Base-by-base conservation (phyloP, 2,113 vertebrate species). In the Rhinolophus ferrumequinum region DNA sequence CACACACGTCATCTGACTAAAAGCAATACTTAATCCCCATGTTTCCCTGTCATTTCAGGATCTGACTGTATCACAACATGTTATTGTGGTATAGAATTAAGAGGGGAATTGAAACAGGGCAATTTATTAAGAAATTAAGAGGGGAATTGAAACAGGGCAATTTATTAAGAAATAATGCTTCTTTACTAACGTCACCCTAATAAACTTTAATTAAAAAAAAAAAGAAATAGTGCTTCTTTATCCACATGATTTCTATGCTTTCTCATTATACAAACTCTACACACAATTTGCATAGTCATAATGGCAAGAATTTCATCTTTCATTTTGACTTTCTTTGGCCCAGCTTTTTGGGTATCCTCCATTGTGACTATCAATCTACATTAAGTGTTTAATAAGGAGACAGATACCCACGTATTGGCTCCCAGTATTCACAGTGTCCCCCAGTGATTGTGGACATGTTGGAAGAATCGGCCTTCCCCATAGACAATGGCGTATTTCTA, bases 51-150 rank as follows among this genome's bases (percentile, higher is more conserved):
- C 83, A 88, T 95, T 95, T 96, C 60, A 89, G 77, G 89, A 91
- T 88, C 30, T 88, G 38, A 26, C 33, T 69, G 62, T 91, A 62
- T n/a, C 7, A 4, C 24, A 83, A 0, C 28, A 24, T 38, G 73
- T 62, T 77, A n/a, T 69, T 41, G 19, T 12, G 76, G 13, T 15
- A 16, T 33, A 69, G 41, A 90, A 64, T 35, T n/a, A 82, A 86
- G 90, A 95, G 88, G 54, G 97, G 67, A 95, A 94, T 92, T 82
- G 93, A 97, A 97, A 96, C 83, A 75, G 81, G 82, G 93, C 80
- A 64, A 82, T 83, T 94, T 95, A 70, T 44, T 44, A 44, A 44
- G 41, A 44, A 44, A 44, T 44, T 44, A 44, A 44, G 41, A 44
- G 41, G 41, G 41, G 41, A 44, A 44, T 44, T 44, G 41, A 44